Evolutionary conservation across 2,797 vertebrate genomes (phyloP).

Genomic region (Rhodeus uyekii): DNA sequence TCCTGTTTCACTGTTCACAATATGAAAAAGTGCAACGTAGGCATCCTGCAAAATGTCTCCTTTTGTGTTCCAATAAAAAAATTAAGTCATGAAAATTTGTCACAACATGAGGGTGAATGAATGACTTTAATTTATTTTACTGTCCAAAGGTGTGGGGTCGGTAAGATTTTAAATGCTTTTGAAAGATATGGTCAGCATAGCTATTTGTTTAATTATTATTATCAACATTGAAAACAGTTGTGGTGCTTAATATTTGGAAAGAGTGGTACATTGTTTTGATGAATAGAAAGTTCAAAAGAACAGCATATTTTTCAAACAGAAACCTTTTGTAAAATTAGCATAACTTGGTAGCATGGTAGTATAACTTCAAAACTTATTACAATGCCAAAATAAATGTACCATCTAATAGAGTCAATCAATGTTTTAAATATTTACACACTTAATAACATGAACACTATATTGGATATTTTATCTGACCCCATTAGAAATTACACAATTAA

Average conservation of each 20-base stretch:
- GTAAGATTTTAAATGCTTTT: neutral
- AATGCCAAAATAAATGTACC: neutral
- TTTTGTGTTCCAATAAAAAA: neutral
- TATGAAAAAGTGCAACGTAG: neutral
- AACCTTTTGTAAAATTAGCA: neutral
- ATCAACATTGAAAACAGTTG: neutral
- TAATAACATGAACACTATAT: neutral
- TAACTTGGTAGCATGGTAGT: too few species aligned
- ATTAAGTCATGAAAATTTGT: neutral
- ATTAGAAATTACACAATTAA: neutral
- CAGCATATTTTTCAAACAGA: neutral
- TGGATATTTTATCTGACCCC: neutral
- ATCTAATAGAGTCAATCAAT: neutral
- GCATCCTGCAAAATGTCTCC: neutral
- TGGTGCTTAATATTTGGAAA: neutral
- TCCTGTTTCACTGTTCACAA: neutral
- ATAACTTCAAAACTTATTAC: neutral
- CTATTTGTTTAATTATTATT: too few species aligned
- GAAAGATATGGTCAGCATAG: neutral
- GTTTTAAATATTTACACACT: neutral
- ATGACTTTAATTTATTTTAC: neutral
- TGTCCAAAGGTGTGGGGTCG: neutral
- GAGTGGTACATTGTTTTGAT: neutral
- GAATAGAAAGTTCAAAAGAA: neutral
- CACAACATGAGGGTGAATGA: neutral